Conservation (phyloP, 64 coral and sea anemone species). For the Stylophora pistillata region DNA sequence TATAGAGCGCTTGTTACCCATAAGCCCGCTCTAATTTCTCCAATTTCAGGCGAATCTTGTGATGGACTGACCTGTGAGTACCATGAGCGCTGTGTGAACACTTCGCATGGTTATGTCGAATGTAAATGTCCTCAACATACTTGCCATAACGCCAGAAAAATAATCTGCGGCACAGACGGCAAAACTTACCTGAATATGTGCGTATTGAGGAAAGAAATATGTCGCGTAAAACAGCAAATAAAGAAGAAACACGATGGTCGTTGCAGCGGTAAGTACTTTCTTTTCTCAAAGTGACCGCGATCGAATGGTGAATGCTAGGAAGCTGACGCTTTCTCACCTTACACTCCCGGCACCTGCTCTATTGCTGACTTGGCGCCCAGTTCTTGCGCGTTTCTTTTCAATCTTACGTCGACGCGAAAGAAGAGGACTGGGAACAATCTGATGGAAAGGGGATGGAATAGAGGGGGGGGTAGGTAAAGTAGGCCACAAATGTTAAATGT, state of each 20-base stretch:
- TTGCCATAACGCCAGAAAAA: not conserved
- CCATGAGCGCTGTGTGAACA: conserved; percentile 22
- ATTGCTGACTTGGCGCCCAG: too few species aligned
- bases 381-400: too few species aligned
- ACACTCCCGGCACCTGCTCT: too few species aligned
- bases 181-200: conserved; percentile 63
- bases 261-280: conserved; percentile 5
- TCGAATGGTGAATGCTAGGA: too few species aligned
- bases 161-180: conserved; percentile 39
- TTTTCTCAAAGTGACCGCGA: too few species aligned
- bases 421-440: too few species aligned
- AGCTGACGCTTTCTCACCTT: too few species aligned
- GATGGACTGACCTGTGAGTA: conserved; percentile 17
- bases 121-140: conserved; percentile 32
- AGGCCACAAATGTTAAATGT: too few species aligned
- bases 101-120: conserved; percentile 7
- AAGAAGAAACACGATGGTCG: not conserved
- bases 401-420: too few species aligned
- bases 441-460: too few species aligned
- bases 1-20: not conserved
- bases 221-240: conserved; percentile 19
- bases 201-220: conserved; percentile 28
- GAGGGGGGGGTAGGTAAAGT: too few species aligned
- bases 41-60: conserved; percentile 33
- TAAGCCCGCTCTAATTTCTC: not conserved